Evolutionary conservation across 2,797 vertebrate species (phyloP), one percentile per base, ranked within the genome.

Genomic region (Salmo trutta): DNA sequence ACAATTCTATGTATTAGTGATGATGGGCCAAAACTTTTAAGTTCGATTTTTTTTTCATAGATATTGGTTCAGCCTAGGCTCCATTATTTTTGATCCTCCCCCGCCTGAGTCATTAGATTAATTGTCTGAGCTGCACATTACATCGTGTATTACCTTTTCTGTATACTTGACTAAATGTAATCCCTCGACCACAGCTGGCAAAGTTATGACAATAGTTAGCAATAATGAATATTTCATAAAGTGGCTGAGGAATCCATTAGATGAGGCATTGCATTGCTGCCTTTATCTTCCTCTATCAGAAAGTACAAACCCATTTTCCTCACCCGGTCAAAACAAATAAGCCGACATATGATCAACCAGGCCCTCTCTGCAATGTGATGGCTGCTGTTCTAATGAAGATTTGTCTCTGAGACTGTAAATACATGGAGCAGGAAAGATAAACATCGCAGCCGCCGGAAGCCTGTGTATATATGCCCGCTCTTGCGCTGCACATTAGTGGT

Each of bases 401-500:
- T 83, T 91, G 88, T 94, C 90, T 90, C 80, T 79, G 83, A 67
- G 79, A 88, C 89, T 86, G 87, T 87, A 91, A 92, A 93, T 91
- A 91, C 83, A 84, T 79, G 81, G 84, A 89, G 87, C 88, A 79
- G 80, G 67, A 81, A 90, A 88, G 91, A 93, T 89, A 91, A 93
- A 93, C 88, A 92, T 90, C 84, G 78, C 79, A 75, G 79, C 78
- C 75, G 82, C 82, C 73, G 81, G 87, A 91, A 88, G 88, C 65
- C 81, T 62, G 84, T 85, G 84, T 88, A 89, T 93, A 89, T 86
- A 91, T 90, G 87, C 88, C 89, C 83, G 84, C 85, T 82, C 88
- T 89, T 82, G 80, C 87, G 83, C 88, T 81, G 81, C 81, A 87
- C 90, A 88, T 91, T 91, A 91, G 87, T 86, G 88, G 85, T 91